Evolutionary conservation across 2,113 vertebrate genomes (phyloP).

Genomic region (Tyto alba): DNA sequence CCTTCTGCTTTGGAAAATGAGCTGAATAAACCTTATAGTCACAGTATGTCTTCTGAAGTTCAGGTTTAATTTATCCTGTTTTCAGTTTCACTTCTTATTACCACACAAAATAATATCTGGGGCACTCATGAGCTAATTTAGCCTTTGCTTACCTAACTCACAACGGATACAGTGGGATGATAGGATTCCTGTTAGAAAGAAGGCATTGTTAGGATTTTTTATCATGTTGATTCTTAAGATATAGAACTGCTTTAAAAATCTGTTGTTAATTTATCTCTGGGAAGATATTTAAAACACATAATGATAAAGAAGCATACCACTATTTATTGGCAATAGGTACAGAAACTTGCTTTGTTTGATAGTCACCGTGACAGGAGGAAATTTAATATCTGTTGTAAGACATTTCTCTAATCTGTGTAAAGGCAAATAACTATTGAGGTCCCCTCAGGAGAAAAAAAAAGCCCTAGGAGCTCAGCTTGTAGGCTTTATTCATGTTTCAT

Average conservation of each 20-base stretch:
- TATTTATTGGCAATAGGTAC: not conserved
- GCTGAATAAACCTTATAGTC: not conserved
- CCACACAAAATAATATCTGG: not conserved
- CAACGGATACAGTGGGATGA: not conserved
- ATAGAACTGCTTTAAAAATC: not conserved
- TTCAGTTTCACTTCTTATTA: not conserved
- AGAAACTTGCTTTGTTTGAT: not conserved
- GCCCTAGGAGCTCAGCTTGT: not conserved
- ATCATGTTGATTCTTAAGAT: not conserved
- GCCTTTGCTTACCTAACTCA: not conserved
- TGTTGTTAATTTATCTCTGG: not conserved
- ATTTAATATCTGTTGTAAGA: not conserved
- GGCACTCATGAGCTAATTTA: not conserved
- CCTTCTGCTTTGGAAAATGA: not conserved
- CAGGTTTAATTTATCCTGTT: not conserved
- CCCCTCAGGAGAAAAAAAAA: not conserved
- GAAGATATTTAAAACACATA: not conserved
- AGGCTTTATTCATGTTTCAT: not conserved
- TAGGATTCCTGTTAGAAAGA: not conserved
- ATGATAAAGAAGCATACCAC: not conserved
- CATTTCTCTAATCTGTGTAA: not conserved
- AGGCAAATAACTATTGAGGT: not conserved
- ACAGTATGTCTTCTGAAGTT: not conserved
- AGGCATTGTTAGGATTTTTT: not conserved
- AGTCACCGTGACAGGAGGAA: not conserved